Conservation (phyloP, 2,888 invertebrate species). For the Pollenia angustigena region DNA sequence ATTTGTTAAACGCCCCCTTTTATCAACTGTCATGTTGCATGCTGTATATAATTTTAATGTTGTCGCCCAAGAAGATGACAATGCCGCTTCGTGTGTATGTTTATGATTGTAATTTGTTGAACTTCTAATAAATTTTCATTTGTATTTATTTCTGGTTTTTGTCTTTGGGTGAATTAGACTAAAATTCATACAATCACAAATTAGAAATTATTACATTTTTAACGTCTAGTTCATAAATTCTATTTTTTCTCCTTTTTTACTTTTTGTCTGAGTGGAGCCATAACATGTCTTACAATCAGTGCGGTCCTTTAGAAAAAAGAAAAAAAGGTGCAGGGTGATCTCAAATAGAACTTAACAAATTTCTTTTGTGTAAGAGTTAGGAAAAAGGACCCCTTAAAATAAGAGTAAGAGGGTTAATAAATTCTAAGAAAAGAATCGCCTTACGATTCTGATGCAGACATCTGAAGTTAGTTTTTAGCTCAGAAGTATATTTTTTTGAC, state of each 20-base stretch:
- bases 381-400: too few species aligned
- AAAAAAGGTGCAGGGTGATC: background rate
- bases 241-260: background rate
- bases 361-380: too few species aligned
- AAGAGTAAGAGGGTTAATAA: too few species aligned
- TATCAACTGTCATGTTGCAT: constrained; percentile 22
- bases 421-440: too few species aligned
- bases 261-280: background rate
- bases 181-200: constrained; percentile 46
- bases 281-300: background rate
- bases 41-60: constrained; percentile 46
- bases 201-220: constrained; percentile 67
- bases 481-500: too few species aligned
- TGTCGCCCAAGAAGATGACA: constrained; percentile 34
- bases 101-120: constrained; percentile 32
- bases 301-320: background rate
- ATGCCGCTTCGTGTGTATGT: background rate
- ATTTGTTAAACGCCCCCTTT: constrained; percentile 50
- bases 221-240: constrained; percentile 54
- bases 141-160: constrained; percentile 25
- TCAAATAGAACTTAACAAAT: too few species aligned
- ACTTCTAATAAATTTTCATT: constrained; percentile 67
- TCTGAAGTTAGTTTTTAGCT: too few species aligned
- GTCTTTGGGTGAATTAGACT: background rate
- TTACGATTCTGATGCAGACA: too few species aligned